Conservation (phyloP, 2,797 vertebrate genomes). For the Perodicticus potto region DNA sequence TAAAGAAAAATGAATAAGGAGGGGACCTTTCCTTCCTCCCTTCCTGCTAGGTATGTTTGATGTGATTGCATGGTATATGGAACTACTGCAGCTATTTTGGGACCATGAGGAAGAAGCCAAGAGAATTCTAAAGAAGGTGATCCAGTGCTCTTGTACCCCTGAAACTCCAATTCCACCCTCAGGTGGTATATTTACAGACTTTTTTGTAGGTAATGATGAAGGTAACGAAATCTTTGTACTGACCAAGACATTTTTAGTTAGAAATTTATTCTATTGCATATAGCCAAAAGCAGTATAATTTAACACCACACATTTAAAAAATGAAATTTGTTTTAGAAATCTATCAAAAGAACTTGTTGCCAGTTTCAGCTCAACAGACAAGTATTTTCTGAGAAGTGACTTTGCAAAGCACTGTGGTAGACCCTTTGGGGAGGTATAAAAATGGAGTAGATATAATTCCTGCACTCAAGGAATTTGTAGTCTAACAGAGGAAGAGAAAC, state of each 20-base stretch:
- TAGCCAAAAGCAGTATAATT: not conserved
- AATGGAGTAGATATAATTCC: not conserved
- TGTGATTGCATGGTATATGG: not conserved
- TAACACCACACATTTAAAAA: not conserved
- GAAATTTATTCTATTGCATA: not conserved
- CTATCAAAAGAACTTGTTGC: not conserved
- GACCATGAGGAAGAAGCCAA: not conserved
- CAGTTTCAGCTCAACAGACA: not conserved
- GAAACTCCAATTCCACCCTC: not conserved
- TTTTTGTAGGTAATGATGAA: not conserved
- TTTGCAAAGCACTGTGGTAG: not conserved
- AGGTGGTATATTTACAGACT: not conserved
- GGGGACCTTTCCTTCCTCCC: not conserved
- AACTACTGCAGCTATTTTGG: not conserved
- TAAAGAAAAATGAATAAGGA: not conserved
- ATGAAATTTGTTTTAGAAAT: not conserved
- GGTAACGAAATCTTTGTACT: not conserved
- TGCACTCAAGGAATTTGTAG: not conserved
- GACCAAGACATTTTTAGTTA: not conserved
- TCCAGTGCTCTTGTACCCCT: not conserved
- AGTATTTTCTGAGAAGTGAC: constrained; percentile 4
- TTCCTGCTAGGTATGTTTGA: not conserved
- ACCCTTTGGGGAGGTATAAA: not conserved
- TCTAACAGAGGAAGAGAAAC: not conserved
- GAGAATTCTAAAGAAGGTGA: not conserved